Base-by-base conservation (phyloP, 2,888 invertebrate genomes). In the Cephus runcator region DNA sequence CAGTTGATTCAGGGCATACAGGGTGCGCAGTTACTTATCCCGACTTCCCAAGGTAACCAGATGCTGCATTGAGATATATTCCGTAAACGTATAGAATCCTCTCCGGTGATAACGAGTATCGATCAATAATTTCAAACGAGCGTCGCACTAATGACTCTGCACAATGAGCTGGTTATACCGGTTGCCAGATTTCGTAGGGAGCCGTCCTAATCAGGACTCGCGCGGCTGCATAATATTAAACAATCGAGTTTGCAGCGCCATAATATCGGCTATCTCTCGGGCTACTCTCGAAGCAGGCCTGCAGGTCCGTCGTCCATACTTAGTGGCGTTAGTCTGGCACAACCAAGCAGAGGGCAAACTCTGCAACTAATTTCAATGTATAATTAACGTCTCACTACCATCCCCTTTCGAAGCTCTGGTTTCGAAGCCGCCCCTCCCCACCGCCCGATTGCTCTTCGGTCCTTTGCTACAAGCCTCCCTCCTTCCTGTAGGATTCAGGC, bases 1-100 rank as follows among this genome's bases (percentile, higher is more conserved):
- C 97, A 98, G 92, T 94, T 98, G 89, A 96, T 97, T 80, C 97
- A 97, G 92, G 97, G 97, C 84, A 97, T 98, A 86, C 98, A 98
- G 92, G 97, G 97, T 23, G 97, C 98, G 74, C 98, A 98, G 91
- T 94, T 98, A 79, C 95, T 98, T 87, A 98, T 98, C 93, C 98
- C 98, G 76, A 98, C 98, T 77, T 97, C 98, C 81, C 97, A 98
- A 94, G 98, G 98, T 97, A 92, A 56, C 56, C 23, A 23, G 56
- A 56, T 23, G 56, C 56, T 56, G n/a, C 71, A 80, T 12, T 34
- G 12, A 36, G 12, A 69, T 36, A 73, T 1, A 35, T 30, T 69
- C 34, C 33, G 35, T 34, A 35, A 34, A 75, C 34, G 15, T 31
- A 69, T 35, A 12, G 30, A 75, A 30, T 36, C 31, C 56, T 56